These are phyloP conservation scores for Colletes gigas DNA, from an alignment of 1,140 invertebrate genomes.

Conservation along the genomic window DNA sequence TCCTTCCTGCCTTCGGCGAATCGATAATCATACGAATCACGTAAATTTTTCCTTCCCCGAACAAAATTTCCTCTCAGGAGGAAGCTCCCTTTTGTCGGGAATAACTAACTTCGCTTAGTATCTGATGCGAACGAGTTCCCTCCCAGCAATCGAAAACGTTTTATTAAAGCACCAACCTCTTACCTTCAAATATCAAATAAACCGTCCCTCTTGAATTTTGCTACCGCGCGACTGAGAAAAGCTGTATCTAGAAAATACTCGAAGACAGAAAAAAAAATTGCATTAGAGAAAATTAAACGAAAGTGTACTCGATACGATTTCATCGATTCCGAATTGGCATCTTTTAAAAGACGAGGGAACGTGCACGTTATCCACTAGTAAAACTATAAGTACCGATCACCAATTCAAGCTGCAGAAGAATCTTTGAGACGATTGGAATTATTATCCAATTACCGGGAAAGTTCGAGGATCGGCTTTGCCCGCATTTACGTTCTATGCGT, in stretches of 20 bases:
- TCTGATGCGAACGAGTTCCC: not conserved
- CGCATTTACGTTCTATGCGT: conserved; percentile 18
- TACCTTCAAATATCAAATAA: no score
- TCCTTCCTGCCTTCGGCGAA: not conserved
- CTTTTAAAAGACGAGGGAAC: no score
- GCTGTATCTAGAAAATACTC: no score
- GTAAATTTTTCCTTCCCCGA: not conserved
- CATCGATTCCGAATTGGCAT: no score
- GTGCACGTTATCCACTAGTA: not conserved
- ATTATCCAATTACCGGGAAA: conserved; percentile 40
- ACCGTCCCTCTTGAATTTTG: no score
- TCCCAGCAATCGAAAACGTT: not conserved
- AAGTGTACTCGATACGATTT: no score
- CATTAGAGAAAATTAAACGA: no score
- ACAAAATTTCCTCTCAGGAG: not conserved
- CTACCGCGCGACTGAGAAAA: no score
- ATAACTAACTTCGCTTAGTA: not conserved
- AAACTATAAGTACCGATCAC: conserved; percentile 28
- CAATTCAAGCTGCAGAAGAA: conserved; percentile 5
- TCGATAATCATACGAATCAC: not conserved
- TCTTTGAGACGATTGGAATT: conserved; percentile 16
- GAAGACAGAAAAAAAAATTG: no score
- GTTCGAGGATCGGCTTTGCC: conserved; percentile 32
- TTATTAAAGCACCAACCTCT: not conserved
- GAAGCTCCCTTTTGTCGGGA: not conserved